A percentile compares a stretch with the other conserved stretches of the same genome.
phyloP scores from a whole-genome alignment of 2,797 vertebrate genomes.

The Phylloscopus collybita region DNA sequence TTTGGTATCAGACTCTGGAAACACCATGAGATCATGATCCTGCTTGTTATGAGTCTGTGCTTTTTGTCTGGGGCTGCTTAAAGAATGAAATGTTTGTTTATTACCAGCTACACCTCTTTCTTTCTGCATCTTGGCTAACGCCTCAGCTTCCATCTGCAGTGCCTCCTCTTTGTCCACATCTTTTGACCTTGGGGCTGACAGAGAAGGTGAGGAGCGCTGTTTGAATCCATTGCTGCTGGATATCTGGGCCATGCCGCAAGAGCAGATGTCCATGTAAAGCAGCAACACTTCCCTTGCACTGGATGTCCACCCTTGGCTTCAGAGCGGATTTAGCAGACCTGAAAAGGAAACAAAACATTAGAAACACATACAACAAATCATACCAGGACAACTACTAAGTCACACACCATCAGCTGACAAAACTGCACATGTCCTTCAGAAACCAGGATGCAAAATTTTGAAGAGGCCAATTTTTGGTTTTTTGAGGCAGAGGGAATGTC shows the following conservation, averaged over 20 bases:
- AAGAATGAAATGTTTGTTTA: slow-evolving; percentile 58
- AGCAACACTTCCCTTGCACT: slow-evolving; percentile 28
- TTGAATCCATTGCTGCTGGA: slow-evolving; percentile 91
- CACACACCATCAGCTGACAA: not conserved
- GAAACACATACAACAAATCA: not conserved
- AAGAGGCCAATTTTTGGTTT: not conserved
- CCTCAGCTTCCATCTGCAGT: slow-evolving; percentile 96
- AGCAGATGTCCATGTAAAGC: slow-evolving; percentile 80
- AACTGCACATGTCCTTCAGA: not conserved
- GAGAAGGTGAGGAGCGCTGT: slow-evolving; percentile 78
- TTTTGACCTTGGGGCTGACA: slow-evolving; percentile 77
- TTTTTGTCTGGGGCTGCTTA: slow-evolving; percentile 68
- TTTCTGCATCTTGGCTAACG: slow-evolving; percentile 91
- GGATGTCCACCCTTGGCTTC: slow-evolving; percentile 3
- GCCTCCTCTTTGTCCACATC: slow-evolving; percentile 97
- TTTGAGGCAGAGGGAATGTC: accelerated
- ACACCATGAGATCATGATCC: slow-evolving; percentile 95
- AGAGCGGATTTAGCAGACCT: slow-evolving; percentile 76
- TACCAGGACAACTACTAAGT: not conserved
- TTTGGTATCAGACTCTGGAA: slow-evolving; percentile 88
- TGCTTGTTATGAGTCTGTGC: slow-evolving; percentile 74
- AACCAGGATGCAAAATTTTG: not conserved
- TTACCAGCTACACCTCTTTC: slow-evolving; percentile 80
- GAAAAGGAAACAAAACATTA: slow-evolving; percentile 44
- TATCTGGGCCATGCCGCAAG: slow-evolving; percentile 93